Conservation (phyloP, 2,888 invertebrate genomes). For the Parasteatoda lunata region DNA sequence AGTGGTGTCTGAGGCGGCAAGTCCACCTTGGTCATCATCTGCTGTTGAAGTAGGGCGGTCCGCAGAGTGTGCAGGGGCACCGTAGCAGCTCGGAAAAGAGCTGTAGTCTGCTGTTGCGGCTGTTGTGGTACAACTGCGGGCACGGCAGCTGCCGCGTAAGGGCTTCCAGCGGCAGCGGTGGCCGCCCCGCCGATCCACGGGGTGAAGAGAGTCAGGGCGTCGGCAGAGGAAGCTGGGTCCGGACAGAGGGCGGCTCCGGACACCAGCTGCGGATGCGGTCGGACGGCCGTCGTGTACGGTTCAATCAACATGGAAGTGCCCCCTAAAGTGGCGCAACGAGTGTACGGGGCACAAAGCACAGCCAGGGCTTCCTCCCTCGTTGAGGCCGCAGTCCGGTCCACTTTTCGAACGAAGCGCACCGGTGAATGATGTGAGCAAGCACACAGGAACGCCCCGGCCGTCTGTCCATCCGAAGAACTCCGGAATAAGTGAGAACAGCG, state of each 20-base stretch:
- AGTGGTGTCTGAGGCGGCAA: conserved; percentile 59
- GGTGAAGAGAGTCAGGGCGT: conserved; percentile 49
- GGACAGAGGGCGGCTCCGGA: conserved; percentile 53
- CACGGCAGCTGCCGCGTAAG: conserved; percentile 51
- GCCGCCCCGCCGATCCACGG: conserved; percentile 40
- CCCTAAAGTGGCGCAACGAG: conserved; percentile 45
- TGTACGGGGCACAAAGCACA: conserved; percentile 60
- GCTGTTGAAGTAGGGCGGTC: conserved; percentile 55
- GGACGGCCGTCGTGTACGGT: conserved; percentile 65
- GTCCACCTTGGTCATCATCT: conserved; percentile 66
- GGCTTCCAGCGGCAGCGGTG: conserved; percentile 28
- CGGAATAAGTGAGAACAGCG: conserved; percentile 16
- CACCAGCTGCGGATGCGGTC: conserved; percentile 62
- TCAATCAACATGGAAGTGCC: conserved; percentile 64
- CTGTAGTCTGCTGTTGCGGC: conserved; percentile 44
- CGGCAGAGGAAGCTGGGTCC: conserved; percentile 36
- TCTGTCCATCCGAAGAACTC: conserved; percentile 28
- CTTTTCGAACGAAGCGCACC: conserved; percentile 6
- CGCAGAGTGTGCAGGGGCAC: conserved; percentile 52
- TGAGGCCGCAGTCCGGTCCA: conserved; percentile 9
- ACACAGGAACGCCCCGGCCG: conserved; percentile 24
- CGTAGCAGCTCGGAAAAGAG: conserved; percentile 49
- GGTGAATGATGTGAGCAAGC: conserved; percentile 8
- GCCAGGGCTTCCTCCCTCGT: conserved; percentile 46
- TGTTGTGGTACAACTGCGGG: conserved; percentile 18